Evolutionary conservation across 1,140 invertebrate genomes (phyloP), one percentile per base, ranked within the genome.

Genomic region (Maconellicoccus hirsutus): DNA sequence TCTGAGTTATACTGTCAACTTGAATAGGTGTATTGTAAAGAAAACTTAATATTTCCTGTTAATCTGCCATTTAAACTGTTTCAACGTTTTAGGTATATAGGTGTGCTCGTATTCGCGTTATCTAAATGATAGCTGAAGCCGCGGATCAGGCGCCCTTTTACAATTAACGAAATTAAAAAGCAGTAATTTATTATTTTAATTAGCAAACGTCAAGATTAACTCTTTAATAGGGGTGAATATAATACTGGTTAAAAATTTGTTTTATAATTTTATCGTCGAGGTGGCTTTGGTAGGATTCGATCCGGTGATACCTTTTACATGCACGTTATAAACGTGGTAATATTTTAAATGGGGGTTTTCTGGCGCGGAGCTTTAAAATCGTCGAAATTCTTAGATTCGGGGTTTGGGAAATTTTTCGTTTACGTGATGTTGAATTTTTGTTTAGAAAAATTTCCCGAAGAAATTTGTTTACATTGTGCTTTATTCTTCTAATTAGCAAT

Each of bases 131-230:
- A 3, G 42, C 12, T 52, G 42, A 52, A 52, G 42, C 42, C 42
- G 29, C 29, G 42, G 42, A 52, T 52, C 42, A 52, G 16, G 42
- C 42, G 42, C 42, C 42, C 42, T 52, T 33, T 52, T 52, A 52
- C 42, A 52, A 52, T 52, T 52, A 52, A 52, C 42, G 42, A 52
- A 52, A 52, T 52, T 52, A 52, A 52, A 52, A 52, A 52, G 42
- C 42, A 52, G 6, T 19, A 52, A 52, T 52, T 52, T 52, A 52
- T 52, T 52, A 52, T 52, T 52, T 52, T 52, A 52, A 52, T 52
- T 52, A 52, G 42, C 42, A 52, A 52, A 52, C 16, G 42, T 52
- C 42, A 52, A 52, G 42, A 52, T 52, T 52, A 52, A 52, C 42
- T 19, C 42, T 52, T 16, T 52, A 52, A 16, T 16, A 52, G 42